A percentile compares a stretch with the other conserved stretches of the same genome.
These are phyloP conservation scores for Carcina quercana DNA, from an alignment of 2,888 invertebrate species.

Conservation along the genomic window DNA sequence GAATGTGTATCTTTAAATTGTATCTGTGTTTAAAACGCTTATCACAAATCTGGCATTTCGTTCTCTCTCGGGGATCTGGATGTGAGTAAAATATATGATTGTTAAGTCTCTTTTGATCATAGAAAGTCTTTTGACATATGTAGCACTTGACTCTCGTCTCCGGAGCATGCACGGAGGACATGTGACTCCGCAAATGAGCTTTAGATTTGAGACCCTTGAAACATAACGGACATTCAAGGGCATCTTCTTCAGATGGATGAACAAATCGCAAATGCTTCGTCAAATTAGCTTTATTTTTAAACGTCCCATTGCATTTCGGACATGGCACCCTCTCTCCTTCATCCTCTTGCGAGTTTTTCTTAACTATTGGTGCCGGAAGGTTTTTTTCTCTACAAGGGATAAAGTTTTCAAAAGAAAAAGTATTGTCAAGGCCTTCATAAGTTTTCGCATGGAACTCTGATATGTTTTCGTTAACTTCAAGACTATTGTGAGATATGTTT, in stretches of 20 bases:
- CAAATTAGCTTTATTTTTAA: conserved; percentile 26
- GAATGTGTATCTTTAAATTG: conserved; percentile 30
- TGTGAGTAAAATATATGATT: conserved; percentile 35
- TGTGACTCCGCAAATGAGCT: conserved; percentile 26
- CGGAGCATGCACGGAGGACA: conserved; percentile 24
- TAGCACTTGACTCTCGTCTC: conserved; percentile 21
- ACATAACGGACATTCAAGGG: conserved; percentile 26
- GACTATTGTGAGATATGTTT: too few species aligned
- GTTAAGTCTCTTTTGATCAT: conserved; percentile 27
- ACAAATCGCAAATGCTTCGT: conserved; percentile 26
- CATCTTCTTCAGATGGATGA: conserved; percentile 22
- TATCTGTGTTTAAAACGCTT: conserved; percentile 30
- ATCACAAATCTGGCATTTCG: conserved; percentile 24
- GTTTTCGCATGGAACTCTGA: too few species aligned
- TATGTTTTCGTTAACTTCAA: too few species aligned
- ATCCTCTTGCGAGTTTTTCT: too few species aligned
- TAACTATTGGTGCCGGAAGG: too few species aligned
- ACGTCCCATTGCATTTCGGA: conserved; percentile 21
- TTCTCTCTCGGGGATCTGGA: conserved; percentile 23
- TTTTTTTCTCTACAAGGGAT: too few species aligned
- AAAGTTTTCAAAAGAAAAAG: too few species aligned
- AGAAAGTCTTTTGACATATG: conserved; percentile 27
- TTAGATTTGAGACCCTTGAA: conserved; percentile 27
- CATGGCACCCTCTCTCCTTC: conserved; percentile 26
- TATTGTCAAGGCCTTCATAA: neutral